Percentiles rank a stretch among this genome's conserved stretches.
These are phyloP conservation scores for Micronycteris hirsuta DNA, from an alignment of 2,113 vertebrate species.

Conservation along the genomic window DNA sequence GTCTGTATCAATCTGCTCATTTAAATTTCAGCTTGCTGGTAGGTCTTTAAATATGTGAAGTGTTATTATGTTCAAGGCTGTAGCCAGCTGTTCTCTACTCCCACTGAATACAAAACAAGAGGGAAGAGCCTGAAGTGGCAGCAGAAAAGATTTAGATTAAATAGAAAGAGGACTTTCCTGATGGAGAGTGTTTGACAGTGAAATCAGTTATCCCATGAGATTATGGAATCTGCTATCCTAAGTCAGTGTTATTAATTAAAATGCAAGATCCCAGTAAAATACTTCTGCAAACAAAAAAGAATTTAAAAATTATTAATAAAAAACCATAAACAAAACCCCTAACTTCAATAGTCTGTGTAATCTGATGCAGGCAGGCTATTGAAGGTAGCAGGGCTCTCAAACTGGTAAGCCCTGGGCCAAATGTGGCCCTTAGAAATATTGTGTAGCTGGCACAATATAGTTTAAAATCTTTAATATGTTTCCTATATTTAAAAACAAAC, in stretches of 20 bases:
- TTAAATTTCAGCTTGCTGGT: conserved; percentile 37
- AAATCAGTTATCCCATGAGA: neutral
- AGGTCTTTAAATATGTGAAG: neutral
- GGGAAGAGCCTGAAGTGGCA: neutral
- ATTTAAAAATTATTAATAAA: neutral
- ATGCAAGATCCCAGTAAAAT: neutral
- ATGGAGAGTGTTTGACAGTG: neutral
- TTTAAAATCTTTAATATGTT: neutral
- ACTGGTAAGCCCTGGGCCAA: neutral
- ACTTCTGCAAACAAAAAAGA: neutral
- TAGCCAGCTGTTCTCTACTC: neutral
- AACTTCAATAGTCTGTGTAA: neutral
- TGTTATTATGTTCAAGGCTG: neutral
- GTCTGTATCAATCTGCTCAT: neutral
- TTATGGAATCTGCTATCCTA: neutral
- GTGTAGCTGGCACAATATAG: neutral
- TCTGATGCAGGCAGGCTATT: neutral
- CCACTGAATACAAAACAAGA: neutral
- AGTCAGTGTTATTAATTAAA: neutral
- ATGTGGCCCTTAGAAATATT: neutral
- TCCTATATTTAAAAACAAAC: neutral
- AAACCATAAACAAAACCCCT: neutral
- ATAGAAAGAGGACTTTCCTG: neutral
- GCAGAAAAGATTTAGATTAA: neutral
- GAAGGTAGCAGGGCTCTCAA: neutral